A percentile compares a stretch with the other conserved stretches of the same genome.
These are phyloP conservation scores for Noturus placidus DNA, from an alignment of 2,113 vertebrate genomes.

Conservation along the genomic window DNA sequence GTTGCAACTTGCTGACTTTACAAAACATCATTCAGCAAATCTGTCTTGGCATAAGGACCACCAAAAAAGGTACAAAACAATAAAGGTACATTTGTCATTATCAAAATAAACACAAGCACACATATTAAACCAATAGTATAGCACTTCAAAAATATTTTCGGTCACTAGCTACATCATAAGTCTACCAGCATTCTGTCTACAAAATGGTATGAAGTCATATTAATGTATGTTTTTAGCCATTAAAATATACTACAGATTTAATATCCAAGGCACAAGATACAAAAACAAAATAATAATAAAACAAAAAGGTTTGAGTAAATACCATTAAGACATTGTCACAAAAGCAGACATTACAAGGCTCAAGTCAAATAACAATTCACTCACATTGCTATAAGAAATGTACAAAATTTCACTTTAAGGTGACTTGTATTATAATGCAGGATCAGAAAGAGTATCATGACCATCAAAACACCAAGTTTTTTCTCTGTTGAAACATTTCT, in stretches of 20 bases:
- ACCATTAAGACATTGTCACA: conserved; percentile 58
- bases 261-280: conserved; percentile 66
- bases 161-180: conserved; percentile 58
- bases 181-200: conserved; percentile 58
- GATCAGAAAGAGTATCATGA: conserved; percentile 52
- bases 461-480: conserved; percentile 51
- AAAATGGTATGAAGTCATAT: conserved; percentile 57
- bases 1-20: conserved; percentile 51
- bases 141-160: conserved; percentile 57
- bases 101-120: conserved; percentile 57
- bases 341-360: conserved; percentile 57
- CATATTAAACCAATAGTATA: conserved; percentile 53
- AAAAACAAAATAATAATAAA: conserved; percentile 51
- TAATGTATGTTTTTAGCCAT: conserved; percentile 56
- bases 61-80: conserved; percentile 54
- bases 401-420: conserved; percentile 55
- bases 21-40: conserved; percentile 58
- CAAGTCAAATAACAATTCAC: conserved; percentile 54
- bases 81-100: conserved; percentile 55
- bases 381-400: conserved; percentile 58
- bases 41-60: conserved; percentile 58
- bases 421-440: conserved; percentile 49
- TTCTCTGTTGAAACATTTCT: conserved; percentile 50
- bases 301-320: conserved; percentile 56
- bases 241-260: conserved; percentile 65